A percentile compares a stretch with the other conserved stretches of the same genome.
Conservation (phyloP, 2,113 vertebrate species). For the Odontesthes bonariensis region DNA sequence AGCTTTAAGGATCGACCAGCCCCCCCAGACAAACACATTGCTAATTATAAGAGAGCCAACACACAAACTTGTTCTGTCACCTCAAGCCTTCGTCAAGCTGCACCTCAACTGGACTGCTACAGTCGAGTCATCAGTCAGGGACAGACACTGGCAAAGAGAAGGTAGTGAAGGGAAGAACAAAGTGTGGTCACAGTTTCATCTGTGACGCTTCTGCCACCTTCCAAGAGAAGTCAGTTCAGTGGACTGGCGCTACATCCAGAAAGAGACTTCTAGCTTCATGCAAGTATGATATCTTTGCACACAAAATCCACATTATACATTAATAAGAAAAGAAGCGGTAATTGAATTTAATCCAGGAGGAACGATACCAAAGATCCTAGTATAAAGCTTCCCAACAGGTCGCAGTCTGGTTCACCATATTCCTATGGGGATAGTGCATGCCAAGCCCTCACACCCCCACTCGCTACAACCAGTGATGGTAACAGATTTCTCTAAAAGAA, state of each 20-base stretch:
- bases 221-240: background rate
- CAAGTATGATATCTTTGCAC: background rate
- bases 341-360: background rate
- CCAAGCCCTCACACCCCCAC: slow-evolving; percentile 32
- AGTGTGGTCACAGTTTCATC: slow-evolving; percentile 13
- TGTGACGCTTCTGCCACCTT: background rate
- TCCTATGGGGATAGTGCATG: slow-evolving; percentile 47
- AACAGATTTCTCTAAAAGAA: slow-evolving; percentile 36
- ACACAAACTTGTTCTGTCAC: slow-evolving; percentile 34
- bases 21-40: slow-evolving; percentile 24
- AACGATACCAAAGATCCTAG: background rate
- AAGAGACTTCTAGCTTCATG: background rate
- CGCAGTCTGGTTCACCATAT: slow-evolving; percentile 55
- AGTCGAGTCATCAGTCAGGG: slow-evolving; percentile 32
- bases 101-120: slow-evolving; percentile 77
- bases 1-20: slow-evolving; percentile 43
- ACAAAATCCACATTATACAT: background rate
- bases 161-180: background rate
- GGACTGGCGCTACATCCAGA: background rate
- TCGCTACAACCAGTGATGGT: background rate
- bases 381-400: slow-evolving; percentile 50
- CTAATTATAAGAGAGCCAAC: slow-evolving; percentile 30
- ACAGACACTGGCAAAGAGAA: slow-evolving; percentile 26
- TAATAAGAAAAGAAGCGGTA: background rate
- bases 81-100: slow-evolving; percentile 83